Percentiles rank a stretch among this genome's conserved stretches.
phyloP scores from a whole-genome alignment of 2,888 invertebrate genomes.

The Cephus rjabovi region DNA sequence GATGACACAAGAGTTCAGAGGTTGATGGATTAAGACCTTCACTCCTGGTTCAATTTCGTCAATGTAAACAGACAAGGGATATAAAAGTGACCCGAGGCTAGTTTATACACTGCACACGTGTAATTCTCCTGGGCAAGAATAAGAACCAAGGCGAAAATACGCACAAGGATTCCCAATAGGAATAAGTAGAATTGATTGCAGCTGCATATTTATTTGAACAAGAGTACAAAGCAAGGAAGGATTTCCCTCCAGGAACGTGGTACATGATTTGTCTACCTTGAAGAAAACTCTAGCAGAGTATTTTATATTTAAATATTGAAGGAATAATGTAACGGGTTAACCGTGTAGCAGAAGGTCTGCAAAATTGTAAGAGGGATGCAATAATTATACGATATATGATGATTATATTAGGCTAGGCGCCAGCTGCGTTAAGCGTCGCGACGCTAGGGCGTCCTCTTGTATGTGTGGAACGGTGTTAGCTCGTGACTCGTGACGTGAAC shows the following conservation, averaged over 20 bases:
- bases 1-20: neutral
- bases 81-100: neutral
- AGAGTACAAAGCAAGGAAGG: neutral
- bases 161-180: neutral
- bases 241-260: neutral
- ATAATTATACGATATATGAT: constrained; percentile 3
- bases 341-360: neutral
- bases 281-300: neutral
- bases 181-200: neutral
- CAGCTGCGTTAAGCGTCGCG: constrained; percentile 5
- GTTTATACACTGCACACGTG: neutral
- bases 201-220: neutral
- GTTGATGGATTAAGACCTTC: neutral
- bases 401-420: constrained; percentile 2
- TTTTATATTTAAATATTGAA: neutral
- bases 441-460: neutral
- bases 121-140: neutral
- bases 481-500: neutral
- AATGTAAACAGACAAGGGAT: neutral
- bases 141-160: neutral
- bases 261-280: neutral
- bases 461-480: neutral
- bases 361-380: neutral
- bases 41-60: neutral
- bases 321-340: neutral